These are phyloP conservation scores for Hypomecis punctinalis DNA, from an alignment of 2,888 invertebrate species.

Conservation along the genomic window DNA sequence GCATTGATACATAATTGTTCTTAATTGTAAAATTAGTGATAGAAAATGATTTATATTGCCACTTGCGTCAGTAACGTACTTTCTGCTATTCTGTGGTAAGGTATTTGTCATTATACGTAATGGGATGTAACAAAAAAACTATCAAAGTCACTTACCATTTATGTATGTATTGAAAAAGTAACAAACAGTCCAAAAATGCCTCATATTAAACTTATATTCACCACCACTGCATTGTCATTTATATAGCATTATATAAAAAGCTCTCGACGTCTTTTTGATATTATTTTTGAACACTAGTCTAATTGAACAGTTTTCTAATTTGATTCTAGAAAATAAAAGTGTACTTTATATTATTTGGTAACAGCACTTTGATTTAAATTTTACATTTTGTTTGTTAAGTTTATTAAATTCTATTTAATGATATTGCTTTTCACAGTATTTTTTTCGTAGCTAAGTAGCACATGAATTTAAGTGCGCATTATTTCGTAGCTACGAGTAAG, in stretches of 20 bases:
- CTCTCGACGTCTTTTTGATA: conserved; percentile 1
- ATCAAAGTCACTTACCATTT: conserved; percentile 57
- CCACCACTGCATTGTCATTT: conserved; percentile 18
- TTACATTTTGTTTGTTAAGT: neutral
- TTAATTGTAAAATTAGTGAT: too few relatives aligned
- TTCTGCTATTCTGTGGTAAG: too few relatives aligned
- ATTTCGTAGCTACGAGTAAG: neutral
- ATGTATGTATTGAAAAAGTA: conserved; percentile 57
- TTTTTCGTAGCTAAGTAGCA: too few relatives aligned
- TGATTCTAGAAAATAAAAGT: neutral
- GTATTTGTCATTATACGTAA: too few relatives aligned
- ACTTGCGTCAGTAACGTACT: too few relatives aligned
- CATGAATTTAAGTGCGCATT: neutral
- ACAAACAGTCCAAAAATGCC: conserved; percentile 53
- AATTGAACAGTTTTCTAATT: too few relatives aligned
- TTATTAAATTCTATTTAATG: too few relatives aligned
- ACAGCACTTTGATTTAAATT: neutral
- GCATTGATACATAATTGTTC: too few relatives aligned
- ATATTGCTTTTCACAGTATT: too few relatives aligned
- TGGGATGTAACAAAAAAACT: neutral
- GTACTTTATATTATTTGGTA: neutral
- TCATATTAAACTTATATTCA: conserved; percentile 51
- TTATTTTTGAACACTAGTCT: neutral
- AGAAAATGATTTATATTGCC: too few relatives aligned
- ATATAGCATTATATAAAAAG: conserved; percentile 3